Evolutionary conservation across 2,797 vertebrate species (phyloP), one percentile per base, ranked within the genome.

Genomic region (Etheostoma perlongum): DNA sequence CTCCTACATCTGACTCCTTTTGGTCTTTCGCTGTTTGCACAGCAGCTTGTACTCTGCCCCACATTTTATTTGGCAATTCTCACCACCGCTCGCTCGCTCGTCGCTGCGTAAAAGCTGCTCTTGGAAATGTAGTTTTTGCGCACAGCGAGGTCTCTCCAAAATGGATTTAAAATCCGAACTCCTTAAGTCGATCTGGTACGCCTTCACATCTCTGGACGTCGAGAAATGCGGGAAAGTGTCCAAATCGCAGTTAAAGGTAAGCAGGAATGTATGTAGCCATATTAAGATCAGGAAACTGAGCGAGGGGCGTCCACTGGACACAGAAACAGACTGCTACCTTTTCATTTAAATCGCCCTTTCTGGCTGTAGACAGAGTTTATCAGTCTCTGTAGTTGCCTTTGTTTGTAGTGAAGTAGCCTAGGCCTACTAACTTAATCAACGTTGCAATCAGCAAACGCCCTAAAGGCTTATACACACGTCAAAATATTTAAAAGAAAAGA

Each of bases 151-250:
- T 80, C 62, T 80, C 66, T 80, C 70, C 71, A 71, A 76, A 74
- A 96, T 97, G 96, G 95, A 96, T 84, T 86, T 98, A 74, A 96
- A 95, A 91, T 95, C 98, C 55, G 97, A 99, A 81, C 95, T 99
- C 62, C 96, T 99, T 18, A 99, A 99, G 90, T 96, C 97, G 69
- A 97, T 99, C 92, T 99, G 98, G 98, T 98, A 98, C 86, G 97
- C 98, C 15, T 99, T 99, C 92, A 99, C 97, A 2, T 97, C 97
- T 6, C 95, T 99, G 84, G 97, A 99, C 88, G 94, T 96, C 60
- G 98, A 99, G 91, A 95, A 93, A 85, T 97, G 97, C 79, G 98
- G 97, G 19, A 99, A 99, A 88, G 98, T 99, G 58, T 99, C 98
- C 81, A 99, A 99, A 78, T 99, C 98, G 0, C 98, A 99, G 90